Conservation (phyloP, 2,797 vertebrate species). For the Mus spretus region DNA sequence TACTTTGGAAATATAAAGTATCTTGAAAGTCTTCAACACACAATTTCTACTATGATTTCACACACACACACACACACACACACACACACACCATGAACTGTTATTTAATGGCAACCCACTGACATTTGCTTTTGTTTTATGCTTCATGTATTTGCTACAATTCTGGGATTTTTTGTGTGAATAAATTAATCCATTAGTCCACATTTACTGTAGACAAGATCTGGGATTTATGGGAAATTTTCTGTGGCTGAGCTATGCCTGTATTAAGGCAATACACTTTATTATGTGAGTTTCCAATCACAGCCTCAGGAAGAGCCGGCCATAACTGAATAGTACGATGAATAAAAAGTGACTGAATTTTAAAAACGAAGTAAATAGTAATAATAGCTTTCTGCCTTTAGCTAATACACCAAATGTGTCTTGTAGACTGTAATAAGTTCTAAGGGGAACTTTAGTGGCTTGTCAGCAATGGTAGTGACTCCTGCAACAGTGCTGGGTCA, state of each 20-base stretch:
- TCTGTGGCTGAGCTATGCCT: neutral
- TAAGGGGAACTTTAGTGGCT: neutral
- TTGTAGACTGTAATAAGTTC: slow-evolving; percentile 38
- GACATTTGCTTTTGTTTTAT: neutral
- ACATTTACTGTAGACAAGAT: neutral
- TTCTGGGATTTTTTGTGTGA: neutral
- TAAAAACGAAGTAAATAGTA: neutral
- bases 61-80: neutral
- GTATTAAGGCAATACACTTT: neutral
- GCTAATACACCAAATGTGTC: neutral
- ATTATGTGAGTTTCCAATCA: neutral
- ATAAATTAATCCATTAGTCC: neutral
- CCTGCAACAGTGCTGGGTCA: slow-evolving; percentile 87
- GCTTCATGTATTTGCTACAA: neutral
- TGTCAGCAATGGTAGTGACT: slow-evolving; percentile 4
- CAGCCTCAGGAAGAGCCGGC: neutral
- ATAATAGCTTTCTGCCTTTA: neutral
- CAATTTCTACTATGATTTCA: neutral
- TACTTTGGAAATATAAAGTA: slow-evolving; percentile 57
- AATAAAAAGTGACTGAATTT: slow-evolving; percentile 5
- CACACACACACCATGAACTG: neutral
- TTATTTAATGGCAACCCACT: neutral
- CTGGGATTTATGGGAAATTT: slow-evolving; percentile 8
- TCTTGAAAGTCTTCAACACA: neutral
- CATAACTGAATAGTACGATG: neutral